phyloP scores from a whole-genome alignment of 1,140 invertebrate species.

The Phthorimaea operculella region DNA sequence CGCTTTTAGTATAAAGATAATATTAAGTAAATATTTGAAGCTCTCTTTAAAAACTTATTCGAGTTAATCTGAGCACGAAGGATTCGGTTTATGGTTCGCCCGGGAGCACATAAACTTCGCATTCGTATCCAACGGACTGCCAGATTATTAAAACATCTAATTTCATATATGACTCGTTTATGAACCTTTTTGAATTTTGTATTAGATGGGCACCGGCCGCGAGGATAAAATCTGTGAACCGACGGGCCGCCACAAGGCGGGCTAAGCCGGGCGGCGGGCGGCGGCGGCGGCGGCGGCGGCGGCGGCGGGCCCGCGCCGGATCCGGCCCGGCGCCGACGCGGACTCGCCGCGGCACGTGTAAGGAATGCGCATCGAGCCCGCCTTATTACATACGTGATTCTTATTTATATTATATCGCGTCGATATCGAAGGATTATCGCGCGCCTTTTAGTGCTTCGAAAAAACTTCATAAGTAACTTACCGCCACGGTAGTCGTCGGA shows the following conservation, averaged over 20 bases:
- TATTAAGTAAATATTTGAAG: no score
- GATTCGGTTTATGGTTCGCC: no score
- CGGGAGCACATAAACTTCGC: no score
- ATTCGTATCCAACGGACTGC: neutral
- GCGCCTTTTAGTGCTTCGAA: slow-evolving; percentile 28
- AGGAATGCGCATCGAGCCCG: slow-evolving; percentile 43
- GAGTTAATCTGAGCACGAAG: no score
- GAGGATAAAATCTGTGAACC: neutral
- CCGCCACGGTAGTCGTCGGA: neutral
- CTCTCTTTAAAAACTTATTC: no score
- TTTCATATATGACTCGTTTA: neutral
- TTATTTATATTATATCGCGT: slow-evolving; percentile 62
- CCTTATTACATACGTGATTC: slow-evolving; percentile 66
- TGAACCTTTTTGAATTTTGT: slow-evolving; percentile 3
- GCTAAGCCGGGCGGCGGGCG: slow-evolving; percentile 39
- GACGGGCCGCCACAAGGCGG: slow-evolving; percentile 44
- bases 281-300: neutral
- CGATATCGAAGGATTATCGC: slow-evolving; percentile 54
- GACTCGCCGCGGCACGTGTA: slow-evolving; percentile 36
- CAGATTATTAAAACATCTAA: neutral
- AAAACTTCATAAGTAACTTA: neutral
- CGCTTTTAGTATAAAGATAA: no score
- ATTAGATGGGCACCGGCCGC: neutral
- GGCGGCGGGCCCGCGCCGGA: slow-evolving; percentile 36
- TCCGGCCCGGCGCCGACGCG: slow-evolving; percentile 42